Evolutionary conservation across 2,888 invertebrate genomes (phyloP), one percentile per base, ranked within the genome.

Genomic region (Zonitis immaculata): DNA sequence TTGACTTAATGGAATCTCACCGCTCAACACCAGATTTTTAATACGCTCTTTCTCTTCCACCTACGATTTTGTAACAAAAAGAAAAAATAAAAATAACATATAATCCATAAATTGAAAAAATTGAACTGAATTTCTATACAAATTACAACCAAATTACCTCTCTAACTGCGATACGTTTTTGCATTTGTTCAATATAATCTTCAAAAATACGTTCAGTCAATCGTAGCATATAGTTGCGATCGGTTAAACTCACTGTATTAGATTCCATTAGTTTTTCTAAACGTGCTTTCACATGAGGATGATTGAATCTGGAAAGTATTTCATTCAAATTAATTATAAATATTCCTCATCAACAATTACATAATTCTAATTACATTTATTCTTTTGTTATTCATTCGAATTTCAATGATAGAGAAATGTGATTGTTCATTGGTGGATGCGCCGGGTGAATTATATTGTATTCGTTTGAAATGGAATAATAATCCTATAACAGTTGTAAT

Each of bases 241-340:
- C 86, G 1, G 86, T 86, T 53, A 87, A 78, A 62, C 80, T 79
- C 49, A 87, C 84, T 64, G 85, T 75, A 72, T 84, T 85, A 22
- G 81, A 81, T 48, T 86, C 86, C 86, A 87, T 86, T 57, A 86
- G 79, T 73, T 82, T 81, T 74, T 87, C 87, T 66, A 87, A 75
- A 18, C 83, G 80, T 44, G 83, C 80, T 51, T 82, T 80, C 53
- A 85, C 82, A 67, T 81, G 79, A 35, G 84, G 83, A 70, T 83
- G 80, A 69, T 80, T 77, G 76, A 86, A 85, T 73, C 85, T 86
- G 71, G 27, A 70, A 66, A n/a, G n/a, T n/a, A n/a, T n/a, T n/a
- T n/a, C n/a, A n/a, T n/a, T n/a, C n/a, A n/a, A n/a, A n/a, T n/a
- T n/a, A n/a, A n/a, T n/a, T n/a, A n/a, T n/a, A n/a, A n/a, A n/a